phyloP scores from a whole-genome alignment of 2,113 vertebrate genomes.

The Axis porcinus region DNA sequence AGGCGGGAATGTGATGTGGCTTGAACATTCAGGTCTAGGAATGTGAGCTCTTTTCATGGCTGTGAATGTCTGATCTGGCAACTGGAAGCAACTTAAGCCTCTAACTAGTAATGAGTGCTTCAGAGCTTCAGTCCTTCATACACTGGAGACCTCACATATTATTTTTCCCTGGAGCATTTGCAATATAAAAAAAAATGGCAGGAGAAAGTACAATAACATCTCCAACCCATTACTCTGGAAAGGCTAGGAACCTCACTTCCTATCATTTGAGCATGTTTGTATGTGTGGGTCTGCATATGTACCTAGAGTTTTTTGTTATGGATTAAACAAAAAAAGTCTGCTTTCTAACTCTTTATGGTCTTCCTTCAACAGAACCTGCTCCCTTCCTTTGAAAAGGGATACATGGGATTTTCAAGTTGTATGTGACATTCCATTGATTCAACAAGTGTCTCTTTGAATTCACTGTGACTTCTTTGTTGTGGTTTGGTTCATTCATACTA shows the following conservation, averaged over 20 bases:
- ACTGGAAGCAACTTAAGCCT: neutral
- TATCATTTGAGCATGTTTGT: neutral
- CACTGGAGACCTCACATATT: neutral
- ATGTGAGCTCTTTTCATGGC: neutral
- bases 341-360: neutral
- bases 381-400: neutral
- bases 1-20: neutral
- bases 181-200: neutral
- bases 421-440: neutral
- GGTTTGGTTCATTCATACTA: neutral
- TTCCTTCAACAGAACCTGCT: neutral
- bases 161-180: neutral
- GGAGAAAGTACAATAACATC: neutral
- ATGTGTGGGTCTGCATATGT: neutral
- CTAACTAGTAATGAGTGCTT: neutral
- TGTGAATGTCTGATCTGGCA: neutral
- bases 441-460: neutral
- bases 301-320: neutral
- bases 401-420: neutral
- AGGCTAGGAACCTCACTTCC: neutral
- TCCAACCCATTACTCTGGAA: neutral
- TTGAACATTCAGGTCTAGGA: neutral
- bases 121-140: neutral
- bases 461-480: neutral
- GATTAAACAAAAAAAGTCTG: neutral